A percentile compares a stretch with the other conserved stretches of the same genome.
Evolutionary conservation across 2,797 vertebrate species (phyloP).

Genomic region (Hoplostethus mediterraneus): DNA sequence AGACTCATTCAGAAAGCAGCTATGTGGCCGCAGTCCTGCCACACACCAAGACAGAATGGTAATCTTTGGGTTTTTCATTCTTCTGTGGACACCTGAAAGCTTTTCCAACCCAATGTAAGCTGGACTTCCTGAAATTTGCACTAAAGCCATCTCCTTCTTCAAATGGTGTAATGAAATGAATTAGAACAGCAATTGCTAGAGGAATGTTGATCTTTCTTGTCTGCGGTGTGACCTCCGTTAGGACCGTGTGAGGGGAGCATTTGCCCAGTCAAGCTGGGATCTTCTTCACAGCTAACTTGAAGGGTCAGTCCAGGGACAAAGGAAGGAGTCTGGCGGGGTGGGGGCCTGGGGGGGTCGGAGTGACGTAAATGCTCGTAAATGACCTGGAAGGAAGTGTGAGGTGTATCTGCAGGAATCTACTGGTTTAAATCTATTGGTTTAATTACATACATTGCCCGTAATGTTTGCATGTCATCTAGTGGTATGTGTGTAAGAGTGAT

Average conservation of each 20-base stretch:
- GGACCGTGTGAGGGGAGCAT: slow-evolving; percentile 7
- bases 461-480: slow-evolving; percentile 13
- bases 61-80: not conserved
- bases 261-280: slow-evolving; percentile 5
- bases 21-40: slow-evolving; percentile 13
- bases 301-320: not conserved
- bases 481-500: slow-evolving; percentile 1
- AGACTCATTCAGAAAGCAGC: slow-evolving; percentile 13
- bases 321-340: not conserved
- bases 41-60: not conserved
- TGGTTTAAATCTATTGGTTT: slow-evolving; percentile 11
- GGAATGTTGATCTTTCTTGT: slow-evolving; percentile 5
- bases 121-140: not conserved
- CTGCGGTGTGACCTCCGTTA: slow-evolving; percentile 8
- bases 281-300: not conserved
- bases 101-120: too few species aligned
- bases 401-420: slow-evolving; percentile 17
- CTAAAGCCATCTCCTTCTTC: not conserved
- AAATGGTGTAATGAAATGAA: not conserved
- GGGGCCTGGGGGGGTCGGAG: not conserved
- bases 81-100: not conserved
- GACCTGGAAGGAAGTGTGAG: not conserved
- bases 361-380: slow-evolving; percentile 27
- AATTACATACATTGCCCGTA: not conserved
- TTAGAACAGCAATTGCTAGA: not conserved